These are phyloP conservation scores for Heliconius hermathena DNA, from an alignment of 1,140 invertebrate species.

Conservation along the genomic window DNA sequence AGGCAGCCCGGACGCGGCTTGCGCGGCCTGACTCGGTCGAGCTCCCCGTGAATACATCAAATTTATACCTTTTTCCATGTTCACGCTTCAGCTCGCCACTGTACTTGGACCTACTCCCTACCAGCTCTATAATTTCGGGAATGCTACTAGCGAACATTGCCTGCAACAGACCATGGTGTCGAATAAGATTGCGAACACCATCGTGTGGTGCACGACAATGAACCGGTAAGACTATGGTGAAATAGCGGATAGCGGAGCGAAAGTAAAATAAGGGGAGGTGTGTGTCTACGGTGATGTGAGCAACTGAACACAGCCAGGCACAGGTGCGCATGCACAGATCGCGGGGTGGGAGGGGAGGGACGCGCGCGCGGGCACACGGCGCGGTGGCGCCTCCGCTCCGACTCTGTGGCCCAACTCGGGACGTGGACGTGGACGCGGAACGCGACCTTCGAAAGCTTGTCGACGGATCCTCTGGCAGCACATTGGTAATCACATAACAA, in stretches of 20 bases:
- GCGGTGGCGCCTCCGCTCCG: conserved; percentile 60
- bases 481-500: conserved; percentile 77
- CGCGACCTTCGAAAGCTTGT: conserved; percentile 50
- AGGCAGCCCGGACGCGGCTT: conserved; percentile 57
- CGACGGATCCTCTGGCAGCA: conserved; percentile 72
- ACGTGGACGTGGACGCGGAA: conserved; percentile 36
- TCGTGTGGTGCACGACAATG: conserved; percentile 80
- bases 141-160: conserved; percentile 99
- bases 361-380: conserved; percentile 63
- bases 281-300: conserved; percentile 81
- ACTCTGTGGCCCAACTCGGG: conserved; percentile 25
- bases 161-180: conserved; percentile 87
- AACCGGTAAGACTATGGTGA: conserved; percentile 75
- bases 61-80: conserved; percentile 99
- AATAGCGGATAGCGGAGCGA: conserved; percentile 78
- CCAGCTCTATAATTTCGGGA: conserved; percentile 99
- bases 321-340: conserved; percentile 79
- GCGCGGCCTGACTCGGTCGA: conserved; percentile 68
- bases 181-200: conserved; percentile 75
- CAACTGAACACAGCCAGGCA: conserved; percentile 82
- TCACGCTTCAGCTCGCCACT: conserved; percentile 98
- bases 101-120: conserved; percentile 98
- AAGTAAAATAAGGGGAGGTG: conserved; percentile 77
- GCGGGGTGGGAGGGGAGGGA: conserved; percentile 71
- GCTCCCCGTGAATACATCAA: conserved; percentile 85